Percentiles rank a stretch among this genome's conserved stretches.
These are phyloP conservation scores for Carassius gibelio DNA, from an alignment of 2,113 vertebrate genomes.

Conservation along the genomic window DNA sequence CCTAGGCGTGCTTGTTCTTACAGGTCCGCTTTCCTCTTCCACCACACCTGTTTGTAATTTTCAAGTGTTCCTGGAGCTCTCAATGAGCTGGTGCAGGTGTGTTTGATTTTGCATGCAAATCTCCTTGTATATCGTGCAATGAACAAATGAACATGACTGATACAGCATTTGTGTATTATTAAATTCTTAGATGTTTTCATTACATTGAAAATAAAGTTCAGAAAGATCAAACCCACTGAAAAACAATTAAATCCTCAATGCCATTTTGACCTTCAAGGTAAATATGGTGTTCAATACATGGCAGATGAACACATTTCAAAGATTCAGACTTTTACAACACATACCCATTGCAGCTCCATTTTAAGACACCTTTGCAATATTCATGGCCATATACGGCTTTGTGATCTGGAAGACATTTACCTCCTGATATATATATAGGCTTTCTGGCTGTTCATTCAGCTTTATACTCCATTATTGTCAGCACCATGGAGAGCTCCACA, in stretches of 20 bases:
- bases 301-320: not conserved
- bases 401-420: not conserved
- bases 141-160: not conserved
- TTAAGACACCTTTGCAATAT: not conserved
- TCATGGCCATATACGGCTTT: not conserved
- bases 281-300: not conserved
- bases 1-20: not conserved
- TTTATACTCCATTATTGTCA: not conserved
- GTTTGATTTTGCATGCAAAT: not conserved
- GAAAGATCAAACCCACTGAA: not conserved
- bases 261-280: not conserved
- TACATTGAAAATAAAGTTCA: not conserved
- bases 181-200: not conserved
- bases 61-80: not conserved
- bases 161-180: not conserved
- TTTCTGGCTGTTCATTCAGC: not conserved
- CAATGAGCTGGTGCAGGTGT: not conserved
- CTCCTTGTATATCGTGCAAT: not conserved
- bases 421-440: not conserved
- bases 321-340: not conserved
- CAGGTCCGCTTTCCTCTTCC: not conserved
- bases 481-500: constrained; percentile 36
- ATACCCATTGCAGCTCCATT: not conserved
- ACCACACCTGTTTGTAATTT: not conserved
- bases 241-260: not conserved